Base-by-base conservation (phyloP, 2,113 vertebrate species). In the Poeciliopsis turrubarensis region DNA sequence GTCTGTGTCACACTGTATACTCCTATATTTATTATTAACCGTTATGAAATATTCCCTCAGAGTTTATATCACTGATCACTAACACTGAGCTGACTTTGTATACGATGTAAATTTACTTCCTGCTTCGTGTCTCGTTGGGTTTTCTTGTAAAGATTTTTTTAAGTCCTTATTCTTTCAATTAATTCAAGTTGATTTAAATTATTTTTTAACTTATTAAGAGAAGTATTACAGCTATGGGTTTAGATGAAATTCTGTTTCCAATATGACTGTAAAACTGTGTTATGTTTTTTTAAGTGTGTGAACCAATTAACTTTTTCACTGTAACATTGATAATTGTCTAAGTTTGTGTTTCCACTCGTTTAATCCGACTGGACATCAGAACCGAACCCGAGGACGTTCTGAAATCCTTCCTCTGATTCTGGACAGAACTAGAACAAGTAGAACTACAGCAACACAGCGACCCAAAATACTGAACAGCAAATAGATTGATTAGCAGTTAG, bases 31-130 rank as follows among this genome's bases (percentile, higher is more conserved):
- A 94, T 92, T 94, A 94, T 93, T 90, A 85, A 91, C 75, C 85
- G 78, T 82, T 87, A 86, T 70, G 37, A 82, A 86, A 78, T 89
- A 90, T 92, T 90, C 89, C 89, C 86, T 89, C 85, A 86, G 86
- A 90, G 81, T 93, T 93, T 93, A 65, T 93, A 90, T 92, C 93
- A 91, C 91, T 91, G 89, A 85, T 93, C 90, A 94, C 91, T 92
- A 92, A 93, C 90, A 92, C 92, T 91, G 87, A 87, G 90, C 91
- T 88, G 74, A 91, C 89, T 95, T 93, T 93, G 80, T 93, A 91
- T 87, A 86, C 87, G 4, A 87, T 91, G 85, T 91, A 81, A 86
- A 82, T 82, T 81, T 89, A 86, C 70, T 63, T 70, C 68, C 80
- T 89, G 81, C 74, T 91, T 87, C 75, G 67, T 82, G 80, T 89